Base-by-base conservation (phyloP, 2,797 vertebrate genomes). In the Tachyglossus aculeatus region DNA sequence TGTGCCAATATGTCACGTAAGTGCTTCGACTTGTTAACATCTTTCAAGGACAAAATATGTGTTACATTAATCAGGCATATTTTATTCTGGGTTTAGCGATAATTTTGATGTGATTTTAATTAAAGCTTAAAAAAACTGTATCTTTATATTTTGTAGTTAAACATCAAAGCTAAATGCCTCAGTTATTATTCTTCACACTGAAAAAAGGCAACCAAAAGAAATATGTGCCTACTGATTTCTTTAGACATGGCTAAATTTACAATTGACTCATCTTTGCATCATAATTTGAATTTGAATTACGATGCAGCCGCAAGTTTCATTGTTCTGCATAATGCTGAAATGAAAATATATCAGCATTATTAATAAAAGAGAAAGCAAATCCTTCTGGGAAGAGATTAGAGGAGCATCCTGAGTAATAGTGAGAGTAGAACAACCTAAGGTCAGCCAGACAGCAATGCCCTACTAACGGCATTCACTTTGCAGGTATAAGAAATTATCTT, bases 11-110 rank as follows among this genome's bases (percentile, higher is more conserved):
- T 77, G 47, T 60, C 76, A 67, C 73, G 15, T 62, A 71, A 85
- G 54, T 59, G 47, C 69, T 85, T 78, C 34, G 36, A 82, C 60
- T 66, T 83, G 37, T 52, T 87, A 80, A 85, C 47, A 67, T 48
- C 69, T 77, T 86, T 81, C 86, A 90, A 86, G 52, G 65, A 37
- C 69, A 78, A 81, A 67, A 71, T 38, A 66, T 67, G 68, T 64
- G 41, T 48, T 81, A 10, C 33, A 47, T 56, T 47, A 71, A 43
- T 68, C 24, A 48, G 56, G 34, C 31, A 71, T 78, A 73, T 39
- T 64, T 71, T 70, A 21, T 48, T 43, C 25, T 7, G 53, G 24
- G 74, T 24, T 40, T 73, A 37, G 67, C 68, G 63, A 47, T 48
- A 77, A 80, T 69, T 70, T 48, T 81, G 64, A 67, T 2, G 3